These are phyloP conservation scores for Drosophila pseudotakahashii DNA, from an alignment of 2,888 invertebrate species.

Conservation along the genomic window DNA sequence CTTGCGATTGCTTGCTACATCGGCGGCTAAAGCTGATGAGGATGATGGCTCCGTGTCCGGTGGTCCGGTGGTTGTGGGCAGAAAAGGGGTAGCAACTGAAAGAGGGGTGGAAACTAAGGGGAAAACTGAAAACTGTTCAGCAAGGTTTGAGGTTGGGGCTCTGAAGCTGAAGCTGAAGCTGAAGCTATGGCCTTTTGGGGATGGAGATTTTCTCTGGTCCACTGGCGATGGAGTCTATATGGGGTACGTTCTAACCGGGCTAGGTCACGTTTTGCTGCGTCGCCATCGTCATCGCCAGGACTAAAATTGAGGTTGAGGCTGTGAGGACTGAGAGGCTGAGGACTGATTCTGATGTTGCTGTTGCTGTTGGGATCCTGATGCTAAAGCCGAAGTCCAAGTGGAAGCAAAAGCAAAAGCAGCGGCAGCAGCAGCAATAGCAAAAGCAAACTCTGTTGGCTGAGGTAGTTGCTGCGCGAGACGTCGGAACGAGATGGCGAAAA, in stretches of 20 bases:
- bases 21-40: conserved; percentile 54
- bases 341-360: conserved; percentile 11
- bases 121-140: not conserved
- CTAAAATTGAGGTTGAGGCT: conserved; percentile 24
- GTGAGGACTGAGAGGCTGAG: conserved; percentile 4
- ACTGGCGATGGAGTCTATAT: conserved; percentile 73
- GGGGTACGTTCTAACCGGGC: conserved; percentile 74
- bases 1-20: conserved; percentile 80
- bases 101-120: not conserved
- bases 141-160: not conserved
- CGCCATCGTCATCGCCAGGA: conserved; percentile 53
- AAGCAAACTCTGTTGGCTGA: conserved; percentile 48
- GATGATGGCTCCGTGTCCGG: conserved; percentile 46
- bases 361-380: conserved; percentile 18
- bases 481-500: conserved; percentile 71
- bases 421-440: conserved; percentile 12
- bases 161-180: no score
- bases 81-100: not conserved
- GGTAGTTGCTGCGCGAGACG: conserved; percentile 59
- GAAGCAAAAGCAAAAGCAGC: conserved; percentile 27
- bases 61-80: conserved; percentile 15
- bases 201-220: conserved; percentile 54
- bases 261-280: conserved; percentile 76
- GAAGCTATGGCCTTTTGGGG: conserved; percentile 2
- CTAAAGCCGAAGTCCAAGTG: conserved; percentile 32